Base-by-base conservation (phyloP, 2,797 vertebrate genomes). In the Gephyroberyx darwinii region DNA sequence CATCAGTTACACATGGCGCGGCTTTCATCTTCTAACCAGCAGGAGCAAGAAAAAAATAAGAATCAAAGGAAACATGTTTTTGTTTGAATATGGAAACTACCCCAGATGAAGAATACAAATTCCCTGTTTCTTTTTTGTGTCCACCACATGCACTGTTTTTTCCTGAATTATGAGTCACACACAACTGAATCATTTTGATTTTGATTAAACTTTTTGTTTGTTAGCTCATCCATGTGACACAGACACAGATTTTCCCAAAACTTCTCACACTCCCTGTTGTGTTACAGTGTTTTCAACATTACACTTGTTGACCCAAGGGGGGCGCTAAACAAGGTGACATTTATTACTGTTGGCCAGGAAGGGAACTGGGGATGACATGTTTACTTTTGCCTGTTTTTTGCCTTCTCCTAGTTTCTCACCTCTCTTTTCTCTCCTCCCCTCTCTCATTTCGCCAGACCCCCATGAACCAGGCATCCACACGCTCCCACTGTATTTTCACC, bases 401-500 rank as follows among this genome's bases (percentile, higher is more conserved):
- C 35, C 37, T 12, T 22, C 39, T 41, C 35, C 5, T 19, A 5
- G 16, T 47, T 13, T 35, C 9, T 60, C 47, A 9, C 61, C 5
- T 19, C 6, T 5, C 12, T 10, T 56, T 37, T 70, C 17, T 17
- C 10, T 17, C 55, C 56, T 81, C 30, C 33, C 9, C 62, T 20
- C 50, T 81, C 64, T 26, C 2, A 26, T 26, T 26, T 26, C 26
- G 26, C 71, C 76, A 99, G 98, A 99, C 97, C 57, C 98, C 97
- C 5, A 96, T 96, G 95, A 99, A 99, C 85, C 95, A 98, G 91
- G 96, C 97, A 0, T 99, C 97, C 61, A 98, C 96, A 0, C 95
- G 98, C 12, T 99, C 98, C 57, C 97, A 99, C 89, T 99, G 97
- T 76, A 95, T 99, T 86, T 99, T 99, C 90, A 99, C 98, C 0